These are phyloP conservation scores for Chouioia cunea DNA, from an alignment of 2,888 invertebrate genomes.

Conservation along the genomic window DNA sequence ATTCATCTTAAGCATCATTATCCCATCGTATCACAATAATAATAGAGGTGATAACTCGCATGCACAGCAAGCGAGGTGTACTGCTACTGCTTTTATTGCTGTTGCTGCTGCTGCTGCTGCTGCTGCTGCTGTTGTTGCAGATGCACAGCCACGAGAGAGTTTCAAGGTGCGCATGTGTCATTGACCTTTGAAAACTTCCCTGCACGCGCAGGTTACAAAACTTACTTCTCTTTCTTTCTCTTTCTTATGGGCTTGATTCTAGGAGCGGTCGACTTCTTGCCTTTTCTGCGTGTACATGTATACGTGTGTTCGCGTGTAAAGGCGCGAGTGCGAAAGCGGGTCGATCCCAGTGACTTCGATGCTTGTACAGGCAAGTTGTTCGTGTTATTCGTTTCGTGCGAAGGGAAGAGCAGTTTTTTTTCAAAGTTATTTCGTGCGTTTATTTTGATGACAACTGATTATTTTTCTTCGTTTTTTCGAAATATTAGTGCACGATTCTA, in stretches of 20 bases:
- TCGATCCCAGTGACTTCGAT: conserved; percentile 34
- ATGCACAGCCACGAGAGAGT: not conserved
- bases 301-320: not conserved
- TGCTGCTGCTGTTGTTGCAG: not conserved
- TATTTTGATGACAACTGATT: no score
- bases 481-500: no score
- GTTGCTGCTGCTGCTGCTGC: no score
- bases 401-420: conserved; percentile 12
- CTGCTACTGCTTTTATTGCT: no score
- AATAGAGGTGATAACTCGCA: no score
- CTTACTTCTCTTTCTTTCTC: conserved; percentile 11
- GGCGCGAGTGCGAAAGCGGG: conserved; percentile 3
- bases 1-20: no score
- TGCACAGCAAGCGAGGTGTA: no score
- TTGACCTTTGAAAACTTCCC: conserved; percentile 27
- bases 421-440: no score
- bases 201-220: conserved; percentile 19
- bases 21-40: no score
- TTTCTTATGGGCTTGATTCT: not conserved
- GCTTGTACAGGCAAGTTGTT: conserved; percentile 25
- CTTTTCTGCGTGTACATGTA: not conserved
- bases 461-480: no score
- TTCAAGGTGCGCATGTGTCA: conserved; percentile 11
- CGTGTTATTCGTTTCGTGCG: no score
- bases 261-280: not conserved